A percentile compares a stretch with the other conserved stretches of the same genome.
Conservation (phyloP, 1,140 invertebrate species). For the Anoplolepis gracilipes region DNA sequence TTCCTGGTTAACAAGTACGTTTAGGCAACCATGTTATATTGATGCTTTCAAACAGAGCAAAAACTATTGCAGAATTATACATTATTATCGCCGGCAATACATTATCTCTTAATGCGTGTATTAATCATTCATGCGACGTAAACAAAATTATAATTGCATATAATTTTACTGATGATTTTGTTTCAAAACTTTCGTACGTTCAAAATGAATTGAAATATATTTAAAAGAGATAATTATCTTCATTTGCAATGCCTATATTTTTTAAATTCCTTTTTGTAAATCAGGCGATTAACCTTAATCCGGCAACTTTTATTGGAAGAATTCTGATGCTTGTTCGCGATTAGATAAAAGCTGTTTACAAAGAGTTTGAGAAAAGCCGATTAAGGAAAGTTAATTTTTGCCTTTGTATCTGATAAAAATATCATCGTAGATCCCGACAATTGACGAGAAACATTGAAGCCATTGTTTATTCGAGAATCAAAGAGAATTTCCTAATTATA, state of each 20-base stretch:
- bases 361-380: conserved; percentile 42
- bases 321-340: background rate
- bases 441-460: conserved; percentile 32
- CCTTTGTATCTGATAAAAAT: conserved; percentile 22
- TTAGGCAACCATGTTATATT: background rate
- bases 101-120: background rate
- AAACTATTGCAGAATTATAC: conserved; percentile 5
- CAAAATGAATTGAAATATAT: background rate
- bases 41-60: background rate
- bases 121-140: background rate
- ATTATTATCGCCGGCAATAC: background rate
- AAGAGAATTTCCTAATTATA: conserved; percentile 1
- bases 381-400: conserved; percentile 53
- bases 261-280: background rate
- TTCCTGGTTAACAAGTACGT: background rate
- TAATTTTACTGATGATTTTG: background rate
- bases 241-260: background rate
- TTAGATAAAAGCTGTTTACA: conserved; percentile 17
- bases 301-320: conserved; percentile 16
- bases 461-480: background rate
- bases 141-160: background rate
- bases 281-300: background rate
- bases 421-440: conserved; percentile 36
- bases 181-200: background rate
- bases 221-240: background rate